Conservation (phyloP, 2,797 vertebrate species). For the Pagetopsis macropterus region DNA sequence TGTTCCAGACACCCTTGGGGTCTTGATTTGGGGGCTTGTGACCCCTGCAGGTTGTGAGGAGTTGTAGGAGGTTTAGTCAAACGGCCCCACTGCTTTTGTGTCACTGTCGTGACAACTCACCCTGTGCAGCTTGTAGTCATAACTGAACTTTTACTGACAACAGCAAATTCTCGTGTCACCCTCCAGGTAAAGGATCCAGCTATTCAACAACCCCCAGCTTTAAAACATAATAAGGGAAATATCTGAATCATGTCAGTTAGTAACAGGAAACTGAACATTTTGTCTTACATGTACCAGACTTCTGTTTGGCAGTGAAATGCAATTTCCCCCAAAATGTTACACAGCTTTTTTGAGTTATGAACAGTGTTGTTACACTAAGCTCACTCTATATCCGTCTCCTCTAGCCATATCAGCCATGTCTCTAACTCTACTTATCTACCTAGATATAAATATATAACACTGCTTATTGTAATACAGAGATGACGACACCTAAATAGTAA, state of each 20-base stretch:
- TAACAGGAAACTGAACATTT: slow-evolving; percentile 16
- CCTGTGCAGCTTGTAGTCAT: slow-evolving; percentile 71
- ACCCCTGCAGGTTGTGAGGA: slow-evolving; percentile 58
- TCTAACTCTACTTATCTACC: slow-evolving; percentile 29
- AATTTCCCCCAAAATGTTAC: slow-evolving; percentile 20
- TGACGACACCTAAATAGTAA: slow-evolving; percentile 13
- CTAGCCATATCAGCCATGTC: slow-evolving; percentile 18
- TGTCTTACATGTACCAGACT: slow-evolving; percentile 10
- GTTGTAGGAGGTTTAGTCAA: slow-evolving; percentile 41
- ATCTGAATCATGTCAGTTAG: slow-evolving; percentile 34
- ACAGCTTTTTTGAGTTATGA: slow-evolving; percentile 32
- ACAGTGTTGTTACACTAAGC: slow-evolving; percentile 28
- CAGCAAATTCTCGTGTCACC: slow-evolving; percentile 29
- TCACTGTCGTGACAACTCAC: slow-evolving; percentile 70
- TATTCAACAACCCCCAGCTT: not conserved
- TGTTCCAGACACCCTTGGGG: slow-evolving; percentile 71
- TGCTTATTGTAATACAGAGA: slow-evolving; percentile 15
- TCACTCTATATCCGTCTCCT: slow-evolving; percentile 32
- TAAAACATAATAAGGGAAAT: slow-evolving; percentile 44
- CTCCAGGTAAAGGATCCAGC: slow-evolving; percentile 36
- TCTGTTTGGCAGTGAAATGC: slow-evolving; percentile 28
- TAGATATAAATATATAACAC: slow-evolving; percentile 32
- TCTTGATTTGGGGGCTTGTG: slow-evolving; percentile 63
- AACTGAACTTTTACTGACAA: slow-evolving; percentile 76
- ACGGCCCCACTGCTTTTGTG: slow-evolving; percentile 72